A percentile compares a stretch with the other conserved stretches of the same genome.
phyloP scores from a whole-genome alignment of 2,888 invertebrate species.

The Zhuqinia jingwanae region DNA sequence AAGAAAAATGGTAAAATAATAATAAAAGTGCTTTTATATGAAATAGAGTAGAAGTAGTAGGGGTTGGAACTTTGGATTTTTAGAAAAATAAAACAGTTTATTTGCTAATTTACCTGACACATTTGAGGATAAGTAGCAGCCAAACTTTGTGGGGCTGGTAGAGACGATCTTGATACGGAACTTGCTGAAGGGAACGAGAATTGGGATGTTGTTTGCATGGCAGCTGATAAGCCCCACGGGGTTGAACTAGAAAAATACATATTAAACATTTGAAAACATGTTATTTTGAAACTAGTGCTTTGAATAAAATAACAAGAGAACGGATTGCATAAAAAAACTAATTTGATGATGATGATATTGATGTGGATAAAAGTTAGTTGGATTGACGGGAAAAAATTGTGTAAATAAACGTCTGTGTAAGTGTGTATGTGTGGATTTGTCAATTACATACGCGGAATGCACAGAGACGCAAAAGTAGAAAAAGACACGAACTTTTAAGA shows the following conservation, averaged over 20 bases:
- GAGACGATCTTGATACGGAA: constrained; percentile 42
- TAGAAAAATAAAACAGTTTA: too few relatives aligned
- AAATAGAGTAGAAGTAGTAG: background rate
- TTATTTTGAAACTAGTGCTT: background rate
- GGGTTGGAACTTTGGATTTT: too few relatives aligned
- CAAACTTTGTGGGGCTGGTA: constrained; percentile 59
- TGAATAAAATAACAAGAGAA: too few relatives aligned
- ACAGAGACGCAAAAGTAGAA: background rate
- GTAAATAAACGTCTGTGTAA: background rate
- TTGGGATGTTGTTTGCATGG: constrained; percentile 66
- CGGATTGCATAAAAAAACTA: constrained; percentile 4
- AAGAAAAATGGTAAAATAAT: background rate
- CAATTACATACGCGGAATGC: background rate
- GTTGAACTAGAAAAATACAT: constrained; percentile 40
- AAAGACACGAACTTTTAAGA: constrained; percentile 15
- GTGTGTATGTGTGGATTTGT: constrained; percentile 24
- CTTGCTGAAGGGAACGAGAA: constrained; percentile 58
- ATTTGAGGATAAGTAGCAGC: constrained; percentile 68
- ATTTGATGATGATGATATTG: background rate
- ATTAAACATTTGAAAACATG: background rate
- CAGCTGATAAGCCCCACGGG: constrained; percentile 63
- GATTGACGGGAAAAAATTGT: too few relatives aligned
- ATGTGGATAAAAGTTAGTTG: background rate
- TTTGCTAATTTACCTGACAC: constrained; percentile 71
- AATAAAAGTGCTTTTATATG: background rate